Conservation (phyloP, 2,797 vertebrate species). For the Cuculus canorus region DNA sequence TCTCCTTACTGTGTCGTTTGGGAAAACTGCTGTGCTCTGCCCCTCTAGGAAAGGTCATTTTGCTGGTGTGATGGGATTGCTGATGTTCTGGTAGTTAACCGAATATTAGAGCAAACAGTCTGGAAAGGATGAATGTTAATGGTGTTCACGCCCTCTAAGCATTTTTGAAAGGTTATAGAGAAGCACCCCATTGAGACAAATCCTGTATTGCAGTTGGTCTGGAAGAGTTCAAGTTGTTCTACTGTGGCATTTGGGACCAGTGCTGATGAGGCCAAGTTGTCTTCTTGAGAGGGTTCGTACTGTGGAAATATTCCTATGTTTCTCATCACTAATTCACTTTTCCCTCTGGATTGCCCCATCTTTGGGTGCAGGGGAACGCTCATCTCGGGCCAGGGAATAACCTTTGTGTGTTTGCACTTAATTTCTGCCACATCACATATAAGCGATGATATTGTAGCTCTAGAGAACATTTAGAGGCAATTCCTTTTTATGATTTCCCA, state of each 20-base stretch:
- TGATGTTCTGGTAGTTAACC: background rate
- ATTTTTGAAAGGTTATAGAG: background rate
- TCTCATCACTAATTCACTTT: background rate
- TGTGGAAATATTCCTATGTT: background rate
- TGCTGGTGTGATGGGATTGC: background rate
- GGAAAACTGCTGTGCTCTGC: background rate
- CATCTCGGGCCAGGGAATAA: background rate
- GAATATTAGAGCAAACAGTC: background rate
- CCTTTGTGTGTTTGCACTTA: background rate
- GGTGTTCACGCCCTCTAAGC: background rate
- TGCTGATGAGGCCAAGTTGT: background rate
- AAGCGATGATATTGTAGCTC: background rate
- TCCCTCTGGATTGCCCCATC: background rate
- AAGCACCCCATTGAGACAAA: background rate
- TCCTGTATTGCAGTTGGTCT: background rate
- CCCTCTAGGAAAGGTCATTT: background rate
- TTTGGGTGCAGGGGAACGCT: background rate
- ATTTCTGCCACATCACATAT: background rate
- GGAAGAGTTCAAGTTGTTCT: background rate
- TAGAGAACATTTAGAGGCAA: background rate
- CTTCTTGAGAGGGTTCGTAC: accelerated
- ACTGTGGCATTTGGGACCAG: background rate
- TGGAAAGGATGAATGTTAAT: background rate
- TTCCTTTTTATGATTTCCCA: background rate
- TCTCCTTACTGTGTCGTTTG: accelerated